phyloP scores from a whole-genome alignment of 2,113 vertebrate species.

The Dascyllus trimaculatus region DNA sequence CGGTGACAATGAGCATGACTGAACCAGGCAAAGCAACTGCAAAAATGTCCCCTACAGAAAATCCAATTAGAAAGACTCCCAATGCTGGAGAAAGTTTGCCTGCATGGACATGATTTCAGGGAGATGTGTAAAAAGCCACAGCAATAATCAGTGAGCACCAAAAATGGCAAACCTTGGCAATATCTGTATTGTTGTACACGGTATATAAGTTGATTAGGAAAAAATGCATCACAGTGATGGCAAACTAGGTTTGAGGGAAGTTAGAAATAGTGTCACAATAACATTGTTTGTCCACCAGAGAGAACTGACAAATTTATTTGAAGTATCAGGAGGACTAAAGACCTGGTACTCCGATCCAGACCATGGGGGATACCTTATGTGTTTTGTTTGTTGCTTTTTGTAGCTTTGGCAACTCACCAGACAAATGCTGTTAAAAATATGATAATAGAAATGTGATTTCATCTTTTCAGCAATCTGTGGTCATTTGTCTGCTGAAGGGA shows the following conservation, averaged over 20 bases:
- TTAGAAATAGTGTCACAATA: too few relatives aligned
- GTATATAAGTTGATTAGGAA: too few relatives aligned
- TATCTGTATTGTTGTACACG: too few relatives aligned
- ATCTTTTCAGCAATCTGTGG: conserved; percentile 78
- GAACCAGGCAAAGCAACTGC: background rate
- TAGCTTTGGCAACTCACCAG: background rate
- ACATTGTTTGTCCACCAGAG: too few relatives aligned
- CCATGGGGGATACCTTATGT: background rate
- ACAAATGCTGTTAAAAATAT: background rate
- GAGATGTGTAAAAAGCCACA: background rate
- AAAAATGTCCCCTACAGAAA: background rate
- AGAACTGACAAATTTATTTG: too few relatives aligned
- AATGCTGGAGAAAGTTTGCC: background rate
- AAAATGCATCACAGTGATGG: too few relatives aligned
- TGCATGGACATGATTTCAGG: background rate
- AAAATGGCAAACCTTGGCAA: too few relatives aligned
- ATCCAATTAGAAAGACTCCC: too few relatives aligned
- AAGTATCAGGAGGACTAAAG: too few relatives aligned
- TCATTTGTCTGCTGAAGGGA: conserved; percentile 83
- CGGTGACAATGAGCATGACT: background rate
- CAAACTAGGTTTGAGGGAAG: too few relatives aligned
- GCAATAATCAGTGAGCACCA: too few relatives aligned
- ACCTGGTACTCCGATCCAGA: background rate
- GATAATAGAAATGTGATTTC: background rate
- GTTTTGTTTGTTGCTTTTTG: background rate